Conservation (phyloP, 92 coral and sea anemone genomes). For the Palythoa caribaeorum region DNA sequence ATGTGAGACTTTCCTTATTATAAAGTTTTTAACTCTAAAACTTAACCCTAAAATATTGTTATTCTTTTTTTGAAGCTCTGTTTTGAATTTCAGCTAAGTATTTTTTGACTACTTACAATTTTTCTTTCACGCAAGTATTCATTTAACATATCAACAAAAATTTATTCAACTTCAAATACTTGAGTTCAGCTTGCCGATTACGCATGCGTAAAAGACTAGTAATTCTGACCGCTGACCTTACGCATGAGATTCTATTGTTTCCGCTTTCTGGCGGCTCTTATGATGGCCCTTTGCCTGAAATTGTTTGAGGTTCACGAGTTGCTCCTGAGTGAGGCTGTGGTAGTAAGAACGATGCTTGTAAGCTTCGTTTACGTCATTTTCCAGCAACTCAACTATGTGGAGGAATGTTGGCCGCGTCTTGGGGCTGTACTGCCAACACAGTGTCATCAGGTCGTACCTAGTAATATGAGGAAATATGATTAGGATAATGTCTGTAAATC, state of each 20-base stretch:
- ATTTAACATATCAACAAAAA: neutral
- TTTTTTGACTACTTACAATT: neutral
- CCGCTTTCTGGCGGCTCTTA: conserved; percentile 65
- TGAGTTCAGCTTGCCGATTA: neutral
- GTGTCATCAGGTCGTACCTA: conserved; percentile 83
- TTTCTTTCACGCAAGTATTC: neutral
- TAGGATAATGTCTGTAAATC: too few relatives aligned
- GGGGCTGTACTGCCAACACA: conserved; percentile 90
- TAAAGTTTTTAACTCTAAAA: too few relatives aligned
- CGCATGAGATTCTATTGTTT: conserved; percentile 59
- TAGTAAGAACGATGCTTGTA: conserved; percentile 85
- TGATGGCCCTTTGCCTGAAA: conserved; percentile 62
- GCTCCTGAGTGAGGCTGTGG: conserved; percentile 81
- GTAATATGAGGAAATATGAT: too few relatives aligned
- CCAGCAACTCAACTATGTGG: conserved; percentile 76
- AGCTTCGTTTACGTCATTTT: conserved; percentile 66
- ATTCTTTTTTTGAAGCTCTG: too few relatives aligned
- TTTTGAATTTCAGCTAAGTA: too few relatives aligned
- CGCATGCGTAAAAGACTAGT: conserved; percentile 20
- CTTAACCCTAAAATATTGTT: too few relatives aligned
- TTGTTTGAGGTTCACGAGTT: conserved; percentile 62
- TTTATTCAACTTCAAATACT: neutral
- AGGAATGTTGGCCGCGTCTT: conserved; percentile 91
- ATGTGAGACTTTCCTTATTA: too few relatives aligned
- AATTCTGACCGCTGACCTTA: conserved; percentile 26